Conservation (phyloP, 2,888 invertebrate species). For the Adelphocoris suturalis region DNA sequence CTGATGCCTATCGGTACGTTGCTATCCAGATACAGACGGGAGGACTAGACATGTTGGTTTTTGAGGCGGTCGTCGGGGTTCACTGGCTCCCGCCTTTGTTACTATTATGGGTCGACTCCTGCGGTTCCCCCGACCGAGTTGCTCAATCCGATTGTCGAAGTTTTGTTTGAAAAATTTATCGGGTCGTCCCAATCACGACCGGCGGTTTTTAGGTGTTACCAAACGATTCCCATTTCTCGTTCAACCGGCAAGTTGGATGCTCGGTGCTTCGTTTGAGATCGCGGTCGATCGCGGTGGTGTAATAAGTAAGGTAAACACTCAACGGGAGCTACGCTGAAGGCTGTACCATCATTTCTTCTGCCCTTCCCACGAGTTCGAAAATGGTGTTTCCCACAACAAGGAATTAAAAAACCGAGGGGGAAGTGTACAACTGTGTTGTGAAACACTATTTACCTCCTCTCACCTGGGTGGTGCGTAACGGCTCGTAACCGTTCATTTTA, state of each 20-base stretch:
- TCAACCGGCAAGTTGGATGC: constrained; percentile 21
- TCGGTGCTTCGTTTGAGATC: background rate
- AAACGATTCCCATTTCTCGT: background rate
- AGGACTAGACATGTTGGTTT: background rate
- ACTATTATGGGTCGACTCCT: constrained; percentile 36
- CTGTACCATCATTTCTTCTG: background rate
- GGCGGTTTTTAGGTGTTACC: background rate
- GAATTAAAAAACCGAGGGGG: too few relatives aligned
- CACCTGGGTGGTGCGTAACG: too few relatives aligned
- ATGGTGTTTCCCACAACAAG: too few relatives aligned
- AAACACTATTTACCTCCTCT: too few relatives aligned
- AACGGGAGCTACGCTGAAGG: background rate
- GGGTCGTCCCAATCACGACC: constrained; percentile 54
- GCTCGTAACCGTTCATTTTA: too few relatives aligned
- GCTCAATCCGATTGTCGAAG: constrained; percentile 42
- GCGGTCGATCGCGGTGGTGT: background rate
- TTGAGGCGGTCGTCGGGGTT: constrained; percentile 27
- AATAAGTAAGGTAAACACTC: constrained; percentile 9
- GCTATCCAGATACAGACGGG: background rate
- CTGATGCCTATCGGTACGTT: background rate
- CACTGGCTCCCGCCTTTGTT: constrained; percentile 50
- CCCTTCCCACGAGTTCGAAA: background rate
- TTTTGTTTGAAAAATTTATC: constrained; percentile 48
- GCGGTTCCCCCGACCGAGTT: constrained; percentile 1
- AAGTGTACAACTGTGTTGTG: too few relatives aligned